phyloP scores from a whole-genome alignment of 2,797 vertebrate genomes.

The Intellagama lesueurii region DNA sequence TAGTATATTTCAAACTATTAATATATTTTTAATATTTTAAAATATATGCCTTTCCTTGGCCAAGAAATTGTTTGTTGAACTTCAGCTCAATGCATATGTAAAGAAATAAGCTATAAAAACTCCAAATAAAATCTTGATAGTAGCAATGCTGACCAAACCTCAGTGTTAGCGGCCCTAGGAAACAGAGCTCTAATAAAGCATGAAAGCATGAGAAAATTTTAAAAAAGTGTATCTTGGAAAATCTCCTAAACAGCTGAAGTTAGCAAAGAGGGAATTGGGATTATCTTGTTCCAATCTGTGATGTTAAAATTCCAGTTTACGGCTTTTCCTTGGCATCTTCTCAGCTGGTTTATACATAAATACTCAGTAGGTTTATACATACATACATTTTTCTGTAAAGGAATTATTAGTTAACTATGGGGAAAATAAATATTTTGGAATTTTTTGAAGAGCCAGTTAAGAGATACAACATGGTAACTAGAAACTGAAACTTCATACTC shows the following conservation, averaged over 20 bases:
- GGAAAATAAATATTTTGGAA: conserved; percentile 47
- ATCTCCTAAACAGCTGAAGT: conserved; percentile 33
- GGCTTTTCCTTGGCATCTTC: conserved; percentile 35
- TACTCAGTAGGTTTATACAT: conserved; percentile 13
- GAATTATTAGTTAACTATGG: neutral
- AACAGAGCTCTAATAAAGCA: conserved; percentile 13
- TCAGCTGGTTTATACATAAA: conserved; percentile 33
- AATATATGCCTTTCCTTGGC: neutral
- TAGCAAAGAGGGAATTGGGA: conserved; percentile 19
- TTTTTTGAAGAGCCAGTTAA: conserved; percentile 46
- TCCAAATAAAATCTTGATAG: conserved; percentile 36
- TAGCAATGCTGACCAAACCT: conserved; percentile 37
- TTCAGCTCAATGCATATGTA: conserved; percentile 48
- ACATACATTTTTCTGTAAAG: neutral
- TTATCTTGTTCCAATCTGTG: conserved; percentile 37
- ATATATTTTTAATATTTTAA: neutral
- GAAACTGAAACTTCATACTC: too few relatives aligned
- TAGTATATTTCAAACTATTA: neutral
- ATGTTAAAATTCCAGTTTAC: conserved; percentile 48
- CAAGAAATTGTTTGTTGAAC: conserved; percentile 40
- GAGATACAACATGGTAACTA: neutral
- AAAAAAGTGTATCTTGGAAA: conserved; percentile 8
- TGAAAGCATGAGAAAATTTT: conserved; percentile 15
- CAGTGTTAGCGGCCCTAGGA: neutral
- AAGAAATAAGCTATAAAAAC: conserved; percentile 52